Evolutionary conservation across 1,140 invertebrate genomes (phyloP), one percentile per base, ranked within the genome.

Genomic region (Hestina assimilis): DNA sequence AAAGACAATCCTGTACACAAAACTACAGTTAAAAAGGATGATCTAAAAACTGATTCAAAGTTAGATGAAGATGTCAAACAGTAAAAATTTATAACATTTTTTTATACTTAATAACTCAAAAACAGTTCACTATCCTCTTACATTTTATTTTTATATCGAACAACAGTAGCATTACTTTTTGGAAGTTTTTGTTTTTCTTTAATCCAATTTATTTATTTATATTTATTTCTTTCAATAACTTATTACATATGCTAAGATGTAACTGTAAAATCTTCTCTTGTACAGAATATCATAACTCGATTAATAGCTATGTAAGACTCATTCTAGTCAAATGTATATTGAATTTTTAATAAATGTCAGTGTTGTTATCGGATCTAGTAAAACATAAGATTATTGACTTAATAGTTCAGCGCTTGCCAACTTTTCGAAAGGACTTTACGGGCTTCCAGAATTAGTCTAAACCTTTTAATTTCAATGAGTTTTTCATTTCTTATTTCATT

Each of bases 331-430:
- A 74, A 59, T 50, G 61, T 57, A 62, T 50, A 68, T 66, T 57
- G n/a, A 67, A 75, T 79, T 74, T 73, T 70, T 66, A 69, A 60
- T 54, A 84, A 84, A 87, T 84, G 83, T 84, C 79, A 77, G 83
- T 84, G 79, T 60, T 61, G 78, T 75, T 74, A 83, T 71, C 83
- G 60, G 80, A 82, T 75, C 83, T 83, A 69, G 66, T 76, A 78
- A 77, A 75, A 45, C 51, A 66, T 81, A 83, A 82, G 74, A 72
- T 69, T n/a, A n/a, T n/a, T 76, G 69, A 69, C 63, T 68, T 79
- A 78, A 75, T 82, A 50, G 76, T 57, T 83, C 83, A 85, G 77
- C 58, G 73, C 79, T 81, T 83, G 81, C 73, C 74, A 76, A 63
- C 79, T 79, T 83, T 83, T 83, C 48, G 63, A 79, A 69, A 59